These are phyloP conservation scores for Cettia cetti DNA, from an alignment of 2,113 vertebrate species.

Conservation along the genomic window DNA sequence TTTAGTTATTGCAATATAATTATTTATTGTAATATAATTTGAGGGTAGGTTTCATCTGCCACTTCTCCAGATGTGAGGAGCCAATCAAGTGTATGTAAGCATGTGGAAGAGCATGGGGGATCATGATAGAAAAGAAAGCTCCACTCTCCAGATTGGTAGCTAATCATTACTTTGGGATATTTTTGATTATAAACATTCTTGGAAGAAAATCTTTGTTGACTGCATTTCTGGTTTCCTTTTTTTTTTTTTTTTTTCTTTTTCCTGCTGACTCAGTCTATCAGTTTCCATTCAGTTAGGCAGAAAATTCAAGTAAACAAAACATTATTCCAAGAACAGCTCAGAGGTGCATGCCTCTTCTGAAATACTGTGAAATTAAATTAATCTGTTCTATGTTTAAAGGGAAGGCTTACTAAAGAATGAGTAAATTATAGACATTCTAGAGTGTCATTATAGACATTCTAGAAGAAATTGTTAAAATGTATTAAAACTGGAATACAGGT, in stretches of 20 bases:
- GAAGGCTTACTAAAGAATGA: background rate
- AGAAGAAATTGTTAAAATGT: background rate
- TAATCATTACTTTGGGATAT: background rate
- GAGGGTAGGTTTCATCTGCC: background rate
- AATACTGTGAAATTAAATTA: background rate
- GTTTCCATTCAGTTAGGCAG: constrained; percentile 2
- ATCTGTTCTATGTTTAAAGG: background rate
- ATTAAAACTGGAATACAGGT: background rate
- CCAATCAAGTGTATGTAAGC: background rate
- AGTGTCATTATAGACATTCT: background rate
- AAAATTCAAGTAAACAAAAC: background rate
- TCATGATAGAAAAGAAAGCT: background rate
- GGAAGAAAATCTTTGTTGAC: background rate
- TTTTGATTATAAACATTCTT: background rate
- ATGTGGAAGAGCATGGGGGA: background rate
- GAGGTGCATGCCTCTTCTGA: background rate
- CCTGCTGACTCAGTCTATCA: background rate
- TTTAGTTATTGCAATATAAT: background rate
- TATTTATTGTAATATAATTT: background rate
- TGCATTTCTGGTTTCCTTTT: background rate
- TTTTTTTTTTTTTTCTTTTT: background rate
- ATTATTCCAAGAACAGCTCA: background rate
- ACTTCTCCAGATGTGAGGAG: background rate
- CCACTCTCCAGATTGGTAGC: background rate
- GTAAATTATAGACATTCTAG: background rate